Base-by-base conservation (phyloP, 2,113 vertebrate species). In the Colaptes auratus region DNA sequence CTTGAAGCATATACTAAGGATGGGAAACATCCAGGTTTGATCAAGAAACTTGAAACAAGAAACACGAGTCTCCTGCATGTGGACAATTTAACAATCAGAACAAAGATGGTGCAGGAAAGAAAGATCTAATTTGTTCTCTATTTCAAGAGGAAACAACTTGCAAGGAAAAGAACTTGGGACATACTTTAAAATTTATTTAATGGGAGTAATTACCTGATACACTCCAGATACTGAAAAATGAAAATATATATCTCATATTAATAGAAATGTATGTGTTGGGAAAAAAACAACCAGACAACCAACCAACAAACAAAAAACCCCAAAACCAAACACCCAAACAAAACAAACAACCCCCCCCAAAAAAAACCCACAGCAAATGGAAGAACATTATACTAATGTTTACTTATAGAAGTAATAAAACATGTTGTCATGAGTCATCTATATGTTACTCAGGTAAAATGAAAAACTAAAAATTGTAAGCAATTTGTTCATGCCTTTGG, bases 401-500 rank as follows among this genome's bases (percentile, higher is more conserved):
- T 19, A 33, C 11, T 67, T 72, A 39, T 55, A 56, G 48, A 94
- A 89, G 12, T 61, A 88, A 89, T 63, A 80, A 82, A 85, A 27
- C 30, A 53, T 46, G 21, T 9, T 79, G 52, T 70, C 30, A 18
- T 35, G 12, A 63, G 24, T 79, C 10, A 9, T 76, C 10, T 70
- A 11, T 80, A 12, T 72, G 88, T 89, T 89, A 89, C 59, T 80
- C 39, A 63, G 33, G 39, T 8, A 77, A 78, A 94, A 89, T 77
- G 16, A 92, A 91, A 93, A 77, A 69, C 17, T 59, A 63, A 67
- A 92, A 73, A 53, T 60, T 83, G 19, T 60, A 67, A 64, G 33
- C 31, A 83, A 71, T 88, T 94, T 72, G 60, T 90, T 86, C 69
- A 33, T 90, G 42, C 35, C 85, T 86, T 36, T 78, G 48, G 88